phyloP scores from a whole-genome alignment of 2,888 invertebrate genomes.

The Sinohyriopsis cumingii region DNA sequence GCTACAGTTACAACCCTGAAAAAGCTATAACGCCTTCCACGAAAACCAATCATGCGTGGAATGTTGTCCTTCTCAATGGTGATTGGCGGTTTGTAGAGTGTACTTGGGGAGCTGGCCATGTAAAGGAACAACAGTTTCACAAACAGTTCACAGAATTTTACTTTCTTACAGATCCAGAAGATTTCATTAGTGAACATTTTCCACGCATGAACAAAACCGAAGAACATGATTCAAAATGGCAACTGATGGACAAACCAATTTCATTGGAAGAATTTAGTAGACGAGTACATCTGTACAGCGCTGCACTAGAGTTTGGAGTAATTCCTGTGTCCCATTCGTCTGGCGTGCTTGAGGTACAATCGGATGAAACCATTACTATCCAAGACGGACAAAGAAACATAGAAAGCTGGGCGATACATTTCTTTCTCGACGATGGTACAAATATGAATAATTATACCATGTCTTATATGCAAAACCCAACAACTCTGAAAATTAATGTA shows the following conservation, averaged over 20 bases:
- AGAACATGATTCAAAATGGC: slow-evolving; percentile 3
- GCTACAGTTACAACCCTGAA: slow-evolving; percentile 7
- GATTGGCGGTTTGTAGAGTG: slow-evolving; percentile 20
- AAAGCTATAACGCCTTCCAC: neutral
- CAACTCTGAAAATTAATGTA: no score
- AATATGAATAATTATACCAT: no score
- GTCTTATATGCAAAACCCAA: no score
- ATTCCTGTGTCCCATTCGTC: no score
- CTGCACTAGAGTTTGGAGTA: no score
- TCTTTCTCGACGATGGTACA: no score
- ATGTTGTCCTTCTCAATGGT: slow-evolving; percentile 3
- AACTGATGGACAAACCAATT: slow-evolving; percentile 4
- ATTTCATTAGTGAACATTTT: slow-evolving; percentile 8
- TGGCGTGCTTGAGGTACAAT: no score
- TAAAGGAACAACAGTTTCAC: slow-evolving; percentile 1
- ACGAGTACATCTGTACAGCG: neutral
- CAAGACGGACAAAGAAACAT: no score
- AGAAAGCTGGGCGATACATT: no score
- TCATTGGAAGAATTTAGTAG: slow-evolving; percentile 1
- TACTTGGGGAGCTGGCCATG: slow-evolving; percentile 18
- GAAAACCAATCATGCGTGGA: slow-evolving; percentile 14
- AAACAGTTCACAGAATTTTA: slow-evolving; percentile 8
- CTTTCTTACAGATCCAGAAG: slow-evolving; percentile 15
- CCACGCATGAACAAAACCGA: neutral
- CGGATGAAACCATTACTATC: no score